phyloP scores from a whole-genome alignment of 2,888 invertebrate genomes.

The Acleris laterana region DNA sequence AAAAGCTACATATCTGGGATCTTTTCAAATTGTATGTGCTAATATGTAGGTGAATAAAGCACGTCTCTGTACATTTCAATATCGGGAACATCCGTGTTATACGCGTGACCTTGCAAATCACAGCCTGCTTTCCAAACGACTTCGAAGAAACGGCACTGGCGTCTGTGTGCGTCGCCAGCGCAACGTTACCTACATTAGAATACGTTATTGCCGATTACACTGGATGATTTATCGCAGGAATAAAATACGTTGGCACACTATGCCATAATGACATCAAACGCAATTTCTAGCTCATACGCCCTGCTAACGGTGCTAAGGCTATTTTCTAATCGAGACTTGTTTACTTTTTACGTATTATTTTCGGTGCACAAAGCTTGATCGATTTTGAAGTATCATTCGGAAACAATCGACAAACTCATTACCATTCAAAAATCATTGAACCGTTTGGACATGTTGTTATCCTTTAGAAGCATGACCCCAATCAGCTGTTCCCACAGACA shows the following conservation, averaged over 20 bases:
- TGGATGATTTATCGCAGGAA: constrained; percentile 18
- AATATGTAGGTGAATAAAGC: constrained; percentile 84
- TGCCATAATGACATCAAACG: constrained; percentile 8
- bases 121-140: constrained; percentile 84
- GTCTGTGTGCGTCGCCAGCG: constrained; percentile 61
- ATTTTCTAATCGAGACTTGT: not conserved
- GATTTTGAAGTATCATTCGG: not conserved
- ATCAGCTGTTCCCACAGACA: constrained; percentile 62
- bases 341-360: not conserved
- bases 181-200: constrained; percentile 37
- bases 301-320: not conserved
- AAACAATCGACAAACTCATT: constrained; percentile 46
- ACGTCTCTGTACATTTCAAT: constrained; percentile 83
- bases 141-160: constrained; percentile 78
- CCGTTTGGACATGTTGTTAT: constrained; percentile 48
- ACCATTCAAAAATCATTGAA: constrained; percentile 57
- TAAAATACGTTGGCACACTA: not conserved
- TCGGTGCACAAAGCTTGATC: not conserved
- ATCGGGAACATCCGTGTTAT: constrained; percentile 85
- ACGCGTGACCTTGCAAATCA: constrained; percentile 85
- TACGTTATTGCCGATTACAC: constrained; percentile 35
- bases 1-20: constrained; percentile 60
- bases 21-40: constrained; percentile 78
- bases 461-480: constrained; percentile 50
- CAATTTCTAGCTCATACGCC: not conserved